These are phyloP conservation scores for Hybognathus amarus DNA, from an alignment of 2,797 vertebrate species.

Conservation along the genomic window DNA sequence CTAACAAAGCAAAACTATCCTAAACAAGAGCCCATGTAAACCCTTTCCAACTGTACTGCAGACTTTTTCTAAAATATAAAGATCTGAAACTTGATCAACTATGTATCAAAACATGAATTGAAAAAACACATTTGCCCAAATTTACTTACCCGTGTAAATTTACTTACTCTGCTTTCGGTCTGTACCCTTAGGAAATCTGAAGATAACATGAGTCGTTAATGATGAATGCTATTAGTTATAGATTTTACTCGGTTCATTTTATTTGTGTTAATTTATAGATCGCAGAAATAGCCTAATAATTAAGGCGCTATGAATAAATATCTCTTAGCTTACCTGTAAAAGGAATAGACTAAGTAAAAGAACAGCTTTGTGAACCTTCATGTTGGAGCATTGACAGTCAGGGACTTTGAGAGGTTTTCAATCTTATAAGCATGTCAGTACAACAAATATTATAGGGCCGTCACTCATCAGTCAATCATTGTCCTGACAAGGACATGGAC, in stretches of 20 bases:
- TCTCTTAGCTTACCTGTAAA: constrained; percentile 71
- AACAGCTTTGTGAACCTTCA: constrained; percentile 68
- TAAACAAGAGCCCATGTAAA: background rate
- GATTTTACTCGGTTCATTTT: background rate
- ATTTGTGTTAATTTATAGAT: background rate
- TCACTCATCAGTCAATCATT: constrained; percentile 77
- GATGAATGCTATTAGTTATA: background rate
- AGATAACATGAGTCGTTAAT: background rate
- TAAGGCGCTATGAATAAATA: background rate
- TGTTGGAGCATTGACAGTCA: constrained; percentile 62
- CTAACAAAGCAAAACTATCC: background rate
- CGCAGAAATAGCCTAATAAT: background rate
- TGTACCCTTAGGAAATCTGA: constrained; percentile 37
- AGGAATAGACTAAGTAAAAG: constrained; percentile 69
- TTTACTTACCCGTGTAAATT: constrained; percentile 43
- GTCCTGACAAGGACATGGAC: constrained; percentile 69
- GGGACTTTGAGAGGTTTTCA: constrained; percentile 51
- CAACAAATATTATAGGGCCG: constrained; percentile 66
- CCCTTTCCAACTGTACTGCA: background rate
- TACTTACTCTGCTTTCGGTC: too few relatives aligned
- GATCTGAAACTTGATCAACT: background rate
- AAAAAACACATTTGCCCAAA: background rate
- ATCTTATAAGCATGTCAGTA: constrained; percentile 55
- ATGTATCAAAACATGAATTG: background rate
- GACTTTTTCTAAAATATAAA: background rate